Base-by-base conservation (phyloP, 2,888 invertebrate genomes). In the Synergus itoensis region DNA sequence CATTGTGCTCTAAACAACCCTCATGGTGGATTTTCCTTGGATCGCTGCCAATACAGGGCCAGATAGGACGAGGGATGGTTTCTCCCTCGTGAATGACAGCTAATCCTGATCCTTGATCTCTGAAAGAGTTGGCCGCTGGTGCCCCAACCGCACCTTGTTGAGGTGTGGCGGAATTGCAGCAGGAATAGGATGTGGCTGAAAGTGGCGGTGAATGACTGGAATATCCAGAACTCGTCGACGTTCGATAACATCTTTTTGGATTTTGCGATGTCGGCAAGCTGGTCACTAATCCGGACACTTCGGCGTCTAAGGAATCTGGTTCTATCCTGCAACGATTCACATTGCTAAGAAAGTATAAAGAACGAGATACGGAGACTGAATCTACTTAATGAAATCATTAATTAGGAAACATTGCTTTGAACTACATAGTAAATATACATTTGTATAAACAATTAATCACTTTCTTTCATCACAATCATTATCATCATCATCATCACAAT, bases 161-260 rank as follows among this genome's bases (percentile, higher is more conserved):
- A 53, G 82, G 80, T 16, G 79, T 75, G 12, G 84, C 82, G 67
- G 82, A 78, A 18, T 85, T 78, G 48, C 88, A 89, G 76, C 87
- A 87, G 53, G 86, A 84, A 81, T 86, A 88, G 45, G 88, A 88
- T 67, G 60, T 77, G 41, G 86, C 86, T 53, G 89, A 89, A 60
- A 89, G 81, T 41, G 89, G 89, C 11, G 89, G 88, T 62, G 90
- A 90, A 79, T 90, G 88, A 79, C 89, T 89, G 82, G 89, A 89
- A 76, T 90, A 90, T 80, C 90, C 90, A 63, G 90, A 90, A 86
- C 90, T 90, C 82, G 88, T 89, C 65, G 90, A 90, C n/a, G 85
- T 89, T 81, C 87, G 87, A 84, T 85, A 88, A 83, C 88, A 90
- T 86, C 87, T 87, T 85, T 84, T 88, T 60, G 85, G 83, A 80